Base-by-base conservation (phyloP, 2,797 vertebrate species). In the Astyanax mexicanus region DNA sequence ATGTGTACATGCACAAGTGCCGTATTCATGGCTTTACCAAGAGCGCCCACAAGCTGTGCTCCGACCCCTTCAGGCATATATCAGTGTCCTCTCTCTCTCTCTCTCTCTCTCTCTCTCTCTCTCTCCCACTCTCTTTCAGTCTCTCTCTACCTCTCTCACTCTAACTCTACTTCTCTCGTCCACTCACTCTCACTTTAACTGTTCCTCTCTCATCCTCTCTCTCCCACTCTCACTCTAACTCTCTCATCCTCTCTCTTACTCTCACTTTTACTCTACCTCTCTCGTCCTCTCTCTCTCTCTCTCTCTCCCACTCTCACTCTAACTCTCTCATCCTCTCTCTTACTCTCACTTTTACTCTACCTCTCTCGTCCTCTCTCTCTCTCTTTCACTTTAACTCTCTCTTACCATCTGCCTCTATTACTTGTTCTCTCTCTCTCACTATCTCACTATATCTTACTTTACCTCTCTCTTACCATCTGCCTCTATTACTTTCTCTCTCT, bases 1-100 rank as follows among this genome's bases (percentile, higher is more conserved):
- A 65, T 44, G 52, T 69, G 74, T 78, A 69, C 57, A 66, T 69
- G 83, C 67, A 76, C 70, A 42, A 74, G 74, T 73, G 35, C 64
- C 51, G 55, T 57, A 67, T 73, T 74, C 76, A 75, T 76, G 73
- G 78, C 49, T 77, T 67, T 75, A 75, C 54, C 60, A 55, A 71
- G 44, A 80, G 64, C 54, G 47, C n/a, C n/a, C 45, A 51, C 70
- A 73, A 74, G 71, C 51, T 64, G 52, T 78, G 69, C 69, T 32
- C 49, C 38, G 44, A 73, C 67, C 9, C 54, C 69, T 62, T 80
- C 64, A 62, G 72, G 70, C 52, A 32, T 68, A 73, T 73, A 73
- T 80, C 77, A 78, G 69, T 72, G 68, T 68, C 54, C 54, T 42
- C 61, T 66, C 49, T 57, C 35, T 45, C 32, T 44, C 47, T 54